Base-by-base conservation (phyloP, 92 coral and sea anemone genomes). In the Epizoanthus fatuus region DNA sequence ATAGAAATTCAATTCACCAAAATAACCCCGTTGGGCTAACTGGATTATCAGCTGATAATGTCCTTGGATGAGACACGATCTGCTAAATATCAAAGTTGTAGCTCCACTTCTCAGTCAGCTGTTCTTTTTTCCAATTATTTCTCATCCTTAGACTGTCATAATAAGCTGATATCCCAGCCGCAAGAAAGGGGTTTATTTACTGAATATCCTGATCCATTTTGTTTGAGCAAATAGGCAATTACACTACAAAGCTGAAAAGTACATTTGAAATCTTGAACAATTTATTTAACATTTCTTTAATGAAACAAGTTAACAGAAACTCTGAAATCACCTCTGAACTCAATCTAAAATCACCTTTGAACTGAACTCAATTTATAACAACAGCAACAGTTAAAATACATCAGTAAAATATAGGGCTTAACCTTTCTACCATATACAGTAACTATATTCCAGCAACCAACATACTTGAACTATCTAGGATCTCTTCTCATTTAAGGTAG, bases 161-260 rank as follows among this genome's bases (percentile, higher is more conserved):
- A 29, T 29, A 29, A 29, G 2, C 35, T 29, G 35, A 29, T 29
- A 29, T 29, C 35, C 35, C 35, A 29, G 35, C 35, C 35, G 2
- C 35, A 29, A 29, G 35, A 29, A 29, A 29, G 35, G 35, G 35
- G 35, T 29, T 29, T 29, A 29, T 29, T 1, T 29, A 29, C 35
- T 29, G 35, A 29, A 55, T 55, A 55, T 55, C 14, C 59, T 11
- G 15, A 55, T 55, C 59, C 13, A 55, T 29, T 29, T 55, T 55
- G 59, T 55, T 55, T 55, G 59, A 55, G 59, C 59, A 55, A 55
- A 55, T 55, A 55, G 59, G 14, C 59, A 55, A 55, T 55, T 55
- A 6, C 12, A 55, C 12, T 55, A 55, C 59, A 55, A 55, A 55
- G 59, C 59, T 55, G 11, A 10, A 10, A 7, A 55, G 15, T 55